These are phyloP conservation scores for Holothuria scabra DNA, from an alignment of 53 echinoderm and acorn worm species.

Conservation along the genomic window DNA sequence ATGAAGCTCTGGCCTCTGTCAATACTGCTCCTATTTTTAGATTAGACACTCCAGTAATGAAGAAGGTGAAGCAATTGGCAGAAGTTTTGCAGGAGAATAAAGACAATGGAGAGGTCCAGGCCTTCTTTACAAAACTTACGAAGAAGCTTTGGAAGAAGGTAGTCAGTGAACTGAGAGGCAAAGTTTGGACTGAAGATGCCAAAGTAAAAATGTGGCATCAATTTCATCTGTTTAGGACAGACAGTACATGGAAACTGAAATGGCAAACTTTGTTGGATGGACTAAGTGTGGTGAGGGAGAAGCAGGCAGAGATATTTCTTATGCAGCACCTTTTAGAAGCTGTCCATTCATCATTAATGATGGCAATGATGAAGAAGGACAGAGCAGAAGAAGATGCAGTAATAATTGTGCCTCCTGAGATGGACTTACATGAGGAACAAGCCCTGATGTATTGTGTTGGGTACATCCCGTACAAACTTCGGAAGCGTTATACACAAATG, in stretches of 20 bases:
- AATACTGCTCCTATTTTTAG: neutral
- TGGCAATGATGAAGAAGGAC: conserved; percentile 6
- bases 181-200: neutral
- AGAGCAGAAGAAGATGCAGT: neutral
- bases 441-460: neutral
- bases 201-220: conserved; percentile 22
- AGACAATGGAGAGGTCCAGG: neutral
- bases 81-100: neutral
- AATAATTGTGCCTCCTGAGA: neutral
- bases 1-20: neutral
- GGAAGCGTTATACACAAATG: conserved; percentile 11
- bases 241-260: neutral
- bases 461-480: neutral
- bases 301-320: conserved; percentile 2
- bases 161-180: neutral
- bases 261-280: neutral
- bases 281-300: neutral
- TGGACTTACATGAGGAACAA: neutral
- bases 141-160: conserved; percentile 6
- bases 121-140: neutral
- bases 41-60: neutral
- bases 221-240: neutral
- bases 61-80: conserved; percentile 1
- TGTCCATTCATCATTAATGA: neutral
- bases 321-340: neutral